Base-by-base conservation (phyloP, 1,140 invertebrate genomes). In the Drosophila saltans region DNA sequence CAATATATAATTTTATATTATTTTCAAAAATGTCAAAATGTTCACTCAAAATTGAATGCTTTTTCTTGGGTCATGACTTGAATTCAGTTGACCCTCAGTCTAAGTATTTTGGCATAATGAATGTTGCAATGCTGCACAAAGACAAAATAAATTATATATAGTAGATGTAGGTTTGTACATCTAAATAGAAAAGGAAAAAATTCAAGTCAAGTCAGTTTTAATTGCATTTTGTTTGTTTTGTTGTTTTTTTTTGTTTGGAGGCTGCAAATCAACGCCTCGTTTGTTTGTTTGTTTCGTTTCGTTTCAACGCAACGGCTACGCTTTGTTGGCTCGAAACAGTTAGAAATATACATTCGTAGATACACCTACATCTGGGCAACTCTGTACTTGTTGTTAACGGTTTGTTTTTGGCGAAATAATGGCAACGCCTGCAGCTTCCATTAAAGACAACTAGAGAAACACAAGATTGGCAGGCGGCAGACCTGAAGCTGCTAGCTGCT, bases 261-360 rank as follows among this genome's bases (percentile, higher is more conserved):
- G 8, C 77, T 66, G 78, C 69, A 79, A 76, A 72, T 79, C 76
- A 76, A 79, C 76, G 73, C 76, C 76, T 76, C 69, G 69, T 72
- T 71, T 33, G 39, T 58, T 39, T 43, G 36, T 40, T 36, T 56
- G 16, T 16, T 16, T 16, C 16, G 16, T 16, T 16, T 16, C 30
- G 24, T 40, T 36, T 55, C 16, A 56, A 39, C 21, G 52, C 33
- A 61, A 24, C 16, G 64, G 80, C 69, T 73, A 86, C 83, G 82
- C 80, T 88, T 41, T 69, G 83, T 48, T 86, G 83, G 59, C 70
- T 78, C 69, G 58, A 63, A 39, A 73, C 30, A 73, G 30, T 52
- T 48, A 40, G n/a, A 30, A 30, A 30, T 2, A 7, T 10, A 52
- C 7, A 48, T 16, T 16, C 16, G 16, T 33, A 41, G 57, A 62